phyloP scores from a whole-genome alignment of 2,113 vertebrate genomes.

The Acinonyx jubatus region DNA sequence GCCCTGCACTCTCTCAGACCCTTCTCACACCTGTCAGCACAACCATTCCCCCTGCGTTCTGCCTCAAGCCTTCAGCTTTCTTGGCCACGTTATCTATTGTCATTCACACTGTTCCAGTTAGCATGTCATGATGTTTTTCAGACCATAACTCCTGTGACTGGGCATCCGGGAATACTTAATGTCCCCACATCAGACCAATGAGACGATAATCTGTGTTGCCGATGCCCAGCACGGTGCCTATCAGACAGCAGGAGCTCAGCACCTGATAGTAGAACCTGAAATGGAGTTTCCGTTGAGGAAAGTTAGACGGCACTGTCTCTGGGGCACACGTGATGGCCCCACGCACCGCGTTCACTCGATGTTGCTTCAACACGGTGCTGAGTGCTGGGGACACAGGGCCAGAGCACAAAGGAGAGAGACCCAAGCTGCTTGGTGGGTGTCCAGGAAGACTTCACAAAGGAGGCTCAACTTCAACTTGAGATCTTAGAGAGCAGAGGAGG shows the following conservation, averaged over 20 bases:
- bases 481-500: neutral
- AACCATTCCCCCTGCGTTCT: neutral
- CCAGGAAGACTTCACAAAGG: neutral
- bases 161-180: neutral
- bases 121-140: neutral
- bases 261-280: neutral
- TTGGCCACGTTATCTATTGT: fast-evolving
- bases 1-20: too few species aligned
- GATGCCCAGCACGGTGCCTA: neutral
- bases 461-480: neutral
- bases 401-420: neutral
- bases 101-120: neutral
- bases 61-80: neutral
- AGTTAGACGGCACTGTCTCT: neutral
- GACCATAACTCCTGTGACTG: neutral
- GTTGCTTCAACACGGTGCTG: neutral
- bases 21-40: neutral
- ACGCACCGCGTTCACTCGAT: fast-evolving
- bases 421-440: too few species aligned
- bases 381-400: neutral
- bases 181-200: neutral
- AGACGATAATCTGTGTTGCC: neutral
- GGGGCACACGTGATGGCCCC: neutral
- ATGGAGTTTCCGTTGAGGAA: neutral
- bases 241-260: neutral